Evolutionary conservation across 2,113 vertebrate genomes (phyloP).

Genomic region (Melanerpes formicivorus): DNA sequence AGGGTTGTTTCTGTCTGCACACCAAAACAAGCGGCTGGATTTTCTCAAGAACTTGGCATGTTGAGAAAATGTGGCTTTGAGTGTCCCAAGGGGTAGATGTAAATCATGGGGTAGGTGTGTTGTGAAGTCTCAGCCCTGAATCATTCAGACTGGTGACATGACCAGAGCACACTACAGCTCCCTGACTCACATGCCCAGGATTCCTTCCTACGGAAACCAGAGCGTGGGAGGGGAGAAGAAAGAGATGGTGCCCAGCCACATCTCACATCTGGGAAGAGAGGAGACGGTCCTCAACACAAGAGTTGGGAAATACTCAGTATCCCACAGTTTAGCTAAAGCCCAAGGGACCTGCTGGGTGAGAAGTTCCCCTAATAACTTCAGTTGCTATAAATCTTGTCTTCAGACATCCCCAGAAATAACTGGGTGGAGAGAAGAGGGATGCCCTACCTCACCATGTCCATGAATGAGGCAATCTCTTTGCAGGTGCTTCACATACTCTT

Average conservation of each 20-base stretch:
- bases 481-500: background rate
- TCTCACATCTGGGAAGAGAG: conserved; percentile 28
- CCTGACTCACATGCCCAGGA: conserved; percentile 56
- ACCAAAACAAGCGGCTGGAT: background rate
- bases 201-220: conserved; percentile 42
- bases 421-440: background rate
- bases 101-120: conserved; percentile 30
- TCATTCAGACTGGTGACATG: background rate
- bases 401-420: background rate
- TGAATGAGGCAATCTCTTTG: background rate
- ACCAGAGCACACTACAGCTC: background rate
- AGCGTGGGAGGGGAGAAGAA: conserved; percentile 44
- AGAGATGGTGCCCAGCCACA: background rate
- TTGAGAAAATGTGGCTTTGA: background rate
- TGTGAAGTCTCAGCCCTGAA: conserved; percentile 15
- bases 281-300: background rate
- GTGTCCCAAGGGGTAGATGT: background rate
- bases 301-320: conserved; percentile 26
- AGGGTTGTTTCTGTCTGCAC: background rate
- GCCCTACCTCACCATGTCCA: background rate
- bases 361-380: background rate
- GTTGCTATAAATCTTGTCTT: background rate
- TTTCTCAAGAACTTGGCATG: conserved; percentile 2
- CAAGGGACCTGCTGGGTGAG: conserved; percentile 22
- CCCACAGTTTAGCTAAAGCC: conserved; percentile 43